Base-by-base conservation (phyloP, 1,140 invertebrate species). In the Phenacoccus solenopsis region DNA sequence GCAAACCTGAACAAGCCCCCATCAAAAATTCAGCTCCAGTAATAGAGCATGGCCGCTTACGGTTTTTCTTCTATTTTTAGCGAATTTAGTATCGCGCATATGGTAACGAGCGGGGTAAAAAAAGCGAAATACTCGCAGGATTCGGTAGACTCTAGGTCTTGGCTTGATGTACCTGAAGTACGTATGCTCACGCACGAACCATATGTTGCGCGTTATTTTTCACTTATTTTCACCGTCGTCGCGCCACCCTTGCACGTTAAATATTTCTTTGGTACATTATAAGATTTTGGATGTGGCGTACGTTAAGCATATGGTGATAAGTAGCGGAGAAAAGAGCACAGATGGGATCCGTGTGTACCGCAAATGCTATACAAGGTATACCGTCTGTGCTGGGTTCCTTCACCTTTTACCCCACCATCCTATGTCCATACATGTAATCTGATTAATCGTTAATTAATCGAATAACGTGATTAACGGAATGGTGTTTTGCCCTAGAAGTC, bases 141-240 rank as follows among this genome's bases (percentile, higher is more conserved):
- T n/a, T n/a, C n/a, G n/a, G n/a, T n/a, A n/a, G n/a, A n/a, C n/a
- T n/a, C n/a, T n/a, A n/a, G n/a, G n/a, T n/a, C n/a, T n/a, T n/a
- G n/a, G n/a, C 32, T 16, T 64, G 59, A 64, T 64, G 25, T 64
- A 64, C 59, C 59, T 64, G 59, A 64, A 64, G 59, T 64, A 27
- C 59, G 59, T 64, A 64, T 64, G 20, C 59, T 64, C 59, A 64
- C 59, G 59, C 59, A 64, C 59, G 59, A 64, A 64, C 59, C 59
- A 64, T 64, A 64, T 64, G 59, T 64, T 27, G 59, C 59, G 1
- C 59, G 59, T 64, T 64, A 22, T 24, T 64, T 64, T 64, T 64
- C 59, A 64, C 59, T 64, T 64, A 64, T 64, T 64, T 24, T 64
- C 25, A 38, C n/a, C 32, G 9, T n/a, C 32, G 32, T 9, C 32